Evolutionary conservation across 2,888 invertebrate species (phyloP).

Genomic region (Ornithoptera priamus): DNA sequence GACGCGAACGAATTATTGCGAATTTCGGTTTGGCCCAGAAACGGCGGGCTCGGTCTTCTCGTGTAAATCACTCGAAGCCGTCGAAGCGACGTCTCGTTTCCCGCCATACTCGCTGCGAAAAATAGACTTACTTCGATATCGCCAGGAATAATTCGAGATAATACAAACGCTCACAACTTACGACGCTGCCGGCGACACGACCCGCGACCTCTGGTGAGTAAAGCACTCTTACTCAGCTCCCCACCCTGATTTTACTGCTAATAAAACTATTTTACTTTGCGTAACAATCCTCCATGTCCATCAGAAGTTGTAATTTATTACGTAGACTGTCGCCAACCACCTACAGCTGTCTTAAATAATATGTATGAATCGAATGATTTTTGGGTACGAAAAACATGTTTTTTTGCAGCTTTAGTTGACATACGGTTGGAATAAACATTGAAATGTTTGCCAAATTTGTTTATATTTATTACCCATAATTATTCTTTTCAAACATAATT

Average conservation of each 20-base stretch:
- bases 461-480: slow-evolving; percentile 28
- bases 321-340: slow-evolving; percentile 55
- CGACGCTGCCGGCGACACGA: slow-evolving; percentile 55
- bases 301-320: slow-evolving; percentile 57
- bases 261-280: slow-evolving; percentile 33
- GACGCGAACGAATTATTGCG: slow-evolving; percentile 41
- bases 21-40: slow-evolving; percentile 68
- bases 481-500: slow-evolving; percentile 5
- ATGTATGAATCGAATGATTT: slow-evolving; percentile 30
- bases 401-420: slow-evolving; percentile 9
- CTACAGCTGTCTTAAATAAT: slow-evolving; percentile 43
- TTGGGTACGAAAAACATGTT: slow-evolving; percentile 33
- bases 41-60: slow-evolving; percentile 58
- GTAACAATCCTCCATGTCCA: slow-evolving; percentile 43
- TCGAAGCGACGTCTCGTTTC: slow-evolving; percentile 57
- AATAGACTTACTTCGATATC: slow-evolving; percentile 73
- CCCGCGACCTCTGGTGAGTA: slow-evolving; percentile 72
- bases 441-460: slow-evolving; percentile 19
- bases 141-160: slow-evolving; percentile 69
- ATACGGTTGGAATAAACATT: slow-evolving; percentile 1
- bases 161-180: slow-evolving; percentile 62
- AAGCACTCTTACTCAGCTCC: slow-evolving; percentile 4
- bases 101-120: slow-evolving; percentile 63
- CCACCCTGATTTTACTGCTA: slow-evolving; percentile 5
- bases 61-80: slow-evolving; percentile 70